Evolutionary conservation across 2,113 vertebrate species (phyloP).

Genomic region (Coptodon rendalli): DNA sequence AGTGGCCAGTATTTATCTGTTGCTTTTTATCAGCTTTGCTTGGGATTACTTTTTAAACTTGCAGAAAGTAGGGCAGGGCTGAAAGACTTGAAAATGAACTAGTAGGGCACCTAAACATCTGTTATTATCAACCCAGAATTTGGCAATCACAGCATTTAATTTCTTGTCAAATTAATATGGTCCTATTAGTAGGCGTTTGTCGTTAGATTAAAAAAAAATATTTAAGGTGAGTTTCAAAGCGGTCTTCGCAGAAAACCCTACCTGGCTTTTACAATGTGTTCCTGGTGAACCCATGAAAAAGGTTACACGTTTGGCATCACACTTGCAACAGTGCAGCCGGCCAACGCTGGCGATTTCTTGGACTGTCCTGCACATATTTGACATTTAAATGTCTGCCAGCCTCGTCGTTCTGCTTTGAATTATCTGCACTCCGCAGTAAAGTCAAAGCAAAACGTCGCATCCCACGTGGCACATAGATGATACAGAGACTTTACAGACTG

Average conservation of each 20-base stretch:
- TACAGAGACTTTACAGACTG: neutral
- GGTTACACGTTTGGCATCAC: neutral
- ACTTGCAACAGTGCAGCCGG: neutral
- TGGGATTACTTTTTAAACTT: neutral
- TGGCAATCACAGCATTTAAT: neutral
- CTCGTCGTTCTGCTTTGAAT: neutral
- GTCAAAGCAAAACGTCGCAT: neutral
- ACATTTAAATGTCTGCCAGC: neutral
- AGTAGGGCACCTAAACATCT: neutral
- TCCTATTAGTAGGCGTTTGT: neutral
- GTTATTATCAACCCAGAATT: neutral
- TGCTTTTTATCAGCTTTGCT: neutral
- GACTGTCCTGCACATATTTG: neutral
- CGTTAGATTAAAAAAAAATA: accelerated
- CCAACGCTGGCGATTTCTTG: neutral
- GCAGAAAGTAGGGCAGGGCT: neutral
- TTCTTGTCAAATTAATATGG: neutral
- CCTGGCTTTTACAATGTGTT: neutral
- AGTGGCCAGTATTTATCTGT: neutral
- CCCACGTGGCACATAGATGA: neutral
- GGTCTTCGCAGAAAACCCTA: neutral
- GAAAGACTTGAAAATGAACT: neutral
- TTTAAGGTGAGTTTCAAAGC: neutral
- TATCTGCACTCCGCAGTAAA: neutral
- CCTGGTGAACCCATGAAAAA: neutral